Evolutionary conservation across 2,113 vertebrate genomes (phyloP).

Genomic region (Oceanodroma tethys): DNA sequence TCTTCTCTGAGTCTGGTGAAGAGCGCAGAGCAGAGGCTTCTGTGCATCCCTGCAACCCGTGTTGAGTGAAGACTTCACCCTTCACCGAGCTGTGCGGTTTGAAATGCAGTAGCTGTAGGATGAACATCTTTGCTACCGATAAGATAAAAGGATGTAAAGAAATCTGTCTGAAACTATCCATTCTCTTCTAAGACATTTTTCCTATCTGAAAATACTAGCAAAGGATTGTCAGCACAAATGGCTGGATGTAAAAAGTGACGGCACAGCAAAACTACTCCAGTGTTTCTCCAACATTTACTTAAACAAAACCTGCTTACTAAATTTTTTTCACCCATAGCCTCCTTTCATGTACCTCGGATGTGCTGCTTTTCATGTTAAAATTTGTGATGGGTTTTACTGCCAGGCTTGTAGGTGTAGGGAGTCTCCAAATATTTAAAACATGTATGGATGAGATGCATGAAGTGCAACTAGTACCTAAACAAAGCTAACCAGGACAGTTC

Average conservation of each 20-base stretch:
- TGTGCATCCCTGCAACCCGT: neutral
- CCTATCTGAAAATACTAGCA: neutral
- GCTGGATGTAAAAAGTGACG: neutral
- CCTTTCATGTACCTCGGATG: neutral
- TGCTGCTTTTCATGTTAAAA: neutral
- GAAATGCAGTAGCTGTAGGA: neutral
- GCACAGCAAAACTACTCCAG: neutral
- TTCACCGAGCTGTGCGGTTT: fast-evolving
- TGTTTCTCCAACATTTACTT: neutral
- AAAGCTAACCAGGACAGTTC: neutral
- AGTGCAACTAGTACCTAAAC: neutral
- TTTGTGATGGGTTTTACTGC: neutral
- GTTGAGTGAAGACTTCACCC: neutral
- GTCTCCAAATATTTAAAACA: neutral
- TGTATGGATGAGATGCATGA: neutral
- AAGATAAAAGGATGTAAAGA: neutral
- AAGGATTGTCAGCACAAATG: neutral
- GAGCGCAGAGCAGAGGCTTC: neutral
- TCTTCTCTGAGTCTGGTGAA: neutral
- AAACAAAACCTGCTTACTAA: neutral
- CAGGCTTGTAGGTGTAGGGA: neutral
- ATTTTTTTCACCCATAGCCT: neutral
- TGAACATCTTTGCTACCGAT: neutral
- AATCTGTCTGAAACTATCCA: neutral
- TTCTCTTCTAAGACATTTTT: neutral